phyloP scores from a whole-genome alignment of 2,888 invertebrate species.

The Pristionchus exspectatus region DNA sequence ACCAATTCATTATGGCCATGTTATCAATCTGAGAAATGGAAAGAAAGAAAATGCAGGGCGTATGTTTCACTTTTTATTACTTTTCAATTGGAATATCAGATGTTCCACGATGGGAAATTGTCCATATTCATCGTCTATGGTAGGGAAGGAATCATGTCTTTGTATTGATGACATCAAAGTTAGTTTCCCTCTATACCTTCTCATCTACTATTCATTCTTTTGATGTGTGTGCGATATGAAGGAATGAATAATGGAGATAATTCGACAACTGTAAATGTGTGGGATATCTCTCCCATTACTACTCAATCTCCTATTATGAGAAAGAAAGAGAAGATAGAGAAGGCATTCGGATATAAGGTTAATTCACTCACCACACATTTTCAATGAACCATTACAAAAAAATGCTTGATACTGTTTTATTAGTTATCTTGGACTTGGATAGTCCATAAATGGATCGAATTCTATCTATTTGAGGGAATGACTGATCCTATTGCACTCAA shows the following conservation, averaged over 20 bases:
- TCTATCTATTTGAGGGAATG: conserved; percentile 66
- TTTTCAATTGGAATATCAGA: conserved; percentile 43
- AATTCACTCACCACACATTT: not conserved
- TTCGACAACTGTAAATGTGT: conserved; percentile 66
- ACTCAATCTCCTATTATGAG: conserved; percentile 68
- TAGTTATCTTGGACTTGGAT: not conserved
- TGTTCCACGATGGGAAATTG: conserved; percentile 76
- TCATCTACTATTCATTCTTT: too few relatives aligned
- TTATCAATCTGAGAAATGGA: conserved; percentile 71
- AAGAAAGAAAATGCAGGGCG: conserved; percentile 69
- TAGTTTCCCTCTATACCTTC: too few relatives aligned
- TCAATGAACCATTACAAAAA: not conserved
- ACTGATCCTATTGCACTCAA: conserved; percentile 77
- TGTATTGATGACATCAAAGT: conserved; percentile 69
- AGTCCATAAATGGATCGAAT: not conserved
- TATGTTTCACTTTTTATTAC: not conserved
- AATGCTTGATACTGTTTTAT: not conserved
- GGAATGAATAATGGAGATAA: conserved; percentile 4
- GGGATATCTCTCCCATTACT: conserved; percentile 71
- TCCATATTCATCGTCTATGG: conserved; percentile 62
- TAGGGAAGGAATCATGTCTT: conserved; percentile 67
- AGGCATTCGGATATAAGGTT: conserved; percentile 70
- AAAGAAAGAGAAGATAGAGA: conserved; percentile 72
- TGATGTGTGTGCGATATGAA: conserved; percentile 72
- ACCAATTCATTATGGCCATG: conserved; percentile 76